Evolutionary conservation across 2,113 vertebrate species (phyloP).

Genomic region (Dendropsophus ebraccatus): DNA sequence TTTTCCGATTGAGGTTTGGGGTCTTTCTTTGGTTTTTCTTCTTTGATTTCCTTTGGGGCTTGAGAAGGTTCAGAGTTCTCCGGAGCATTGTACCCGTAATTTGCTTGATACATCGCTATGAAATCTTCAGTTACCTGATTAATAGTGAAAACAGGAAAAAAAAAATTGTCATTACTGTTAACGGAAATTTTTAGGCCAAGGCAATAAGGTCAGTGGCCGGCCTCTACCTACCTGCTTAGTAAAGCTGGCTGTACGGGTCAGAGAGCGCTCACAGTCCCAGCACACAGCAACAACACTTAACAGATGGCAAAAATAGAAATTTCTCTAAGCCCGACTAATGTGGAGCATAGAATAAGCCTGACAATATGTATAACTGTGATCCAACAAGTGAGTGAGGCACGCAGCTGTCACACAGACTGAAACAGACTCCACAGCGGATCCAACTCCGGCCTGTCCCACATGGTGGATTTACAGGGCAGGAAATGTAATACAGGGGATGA

Average conservation of each 20-base stretch:
- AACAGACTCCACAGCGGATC: too few relatives aligned
- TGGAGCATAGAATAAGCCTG: not conserved
- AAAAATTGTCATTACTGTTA: not conserved
- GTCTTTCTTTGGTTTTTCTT: conserved; percentile 63
- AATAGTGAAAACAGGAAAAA: too few relatives aligned
- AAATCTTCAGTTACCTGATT: conserved; percentile 93
- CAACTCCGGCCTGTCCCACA: too few relatives aligned
- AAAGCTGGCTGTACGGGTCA: not conserved
- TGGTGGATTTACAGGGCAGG: too few relatives aligned
- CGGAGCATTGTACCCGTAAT: conserved; percentile 83
- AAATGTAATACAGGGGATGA: conserved; percentile 1
- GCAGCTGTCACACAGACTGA: conserved; percentile 34
- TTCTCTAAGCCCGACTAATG: not conserved
- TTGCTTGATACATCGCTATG: conserved; percentile 91
- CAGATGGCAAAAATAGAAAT: not conserved
- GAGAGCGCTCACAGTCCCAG: not conserved
- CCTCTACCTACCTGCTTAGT: too few relatives aligned
- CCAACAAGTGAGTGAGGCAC: not conserved
- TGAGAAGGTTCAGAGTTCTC: conserved; percentile 57
- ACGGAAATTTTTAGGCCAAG: too few relatives aligned
- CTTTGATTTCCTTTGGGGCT: conserved; percentile 56
- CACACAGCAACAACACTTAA: too few relatives aligned
- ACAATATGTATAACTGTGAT: not conserved
- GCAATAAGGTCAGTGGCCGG: too few relatives aligned
- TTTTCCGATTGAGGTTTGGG: conserved; percentile 57